Base-by-base conservation (phyloP, 2,888 invertebrate species). In the Amaurobius ferox region DNA sequence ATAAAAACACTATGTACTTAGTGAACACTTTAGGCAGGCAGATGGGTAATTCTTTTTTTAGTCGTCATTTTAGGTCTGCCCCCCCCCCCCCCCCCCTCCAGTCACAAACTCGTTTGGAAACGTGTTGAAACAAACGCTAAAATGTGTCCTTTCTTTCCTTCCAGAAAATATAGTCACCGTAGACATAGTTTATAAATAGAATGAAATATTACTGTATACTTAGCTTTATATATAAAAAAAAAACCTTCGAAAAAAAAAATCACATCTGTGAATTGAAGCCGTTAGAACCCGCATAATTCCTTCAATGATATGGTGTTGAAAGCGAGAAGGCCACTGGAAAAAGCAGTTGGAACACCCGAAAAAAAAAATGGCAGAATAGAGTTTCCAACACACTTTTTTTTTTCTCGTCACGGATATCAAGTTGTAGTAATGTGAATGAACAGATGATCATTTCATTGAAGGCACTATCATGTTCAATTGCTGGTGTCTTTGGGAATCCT, bases 221-320 rank as follows among this genome's bases (percentile, higher is more conserved):
- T n/a, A n/a, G n/a, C n/a, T n/a, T n/a, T n/a, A n/a, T 6, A 44
- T 2, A 44, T 6, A 44, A 44, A 44, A 11, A 44, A 44, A 44
- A 11, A 44, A 44, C 9, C 9, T 16, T 2, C 11, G 16, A 16
- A 16, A 44, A 16, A 44, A 16, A 16, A 16, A 16, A 19, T 23
- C 55, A 55, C 55, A 55, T 55, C 55, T 55, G 55, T 55, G 55
- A 55, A 11, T 55, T 1, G 1, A 55, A 55, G 23, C 55, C 55
- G 55, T 55, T 55, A 55, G 23, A 55, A 23, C 55, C 55, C 55
- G 55, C 55, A 55, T 55, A 55, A 55, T 55, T 55, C 55, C 23
- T 55, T 5, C 16, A 5, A 6, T 55, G 55, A 55, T 55, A 3
- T 55, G 19, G 5, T 55, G 23, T 23, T 55, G 55, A 55, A 55